Evolutionary conservation across 2,113 vertebrate genomes (phyloP), one percentile per base, ranked within the genome.

Genomic region (Takifugu flavidus): DNA sequence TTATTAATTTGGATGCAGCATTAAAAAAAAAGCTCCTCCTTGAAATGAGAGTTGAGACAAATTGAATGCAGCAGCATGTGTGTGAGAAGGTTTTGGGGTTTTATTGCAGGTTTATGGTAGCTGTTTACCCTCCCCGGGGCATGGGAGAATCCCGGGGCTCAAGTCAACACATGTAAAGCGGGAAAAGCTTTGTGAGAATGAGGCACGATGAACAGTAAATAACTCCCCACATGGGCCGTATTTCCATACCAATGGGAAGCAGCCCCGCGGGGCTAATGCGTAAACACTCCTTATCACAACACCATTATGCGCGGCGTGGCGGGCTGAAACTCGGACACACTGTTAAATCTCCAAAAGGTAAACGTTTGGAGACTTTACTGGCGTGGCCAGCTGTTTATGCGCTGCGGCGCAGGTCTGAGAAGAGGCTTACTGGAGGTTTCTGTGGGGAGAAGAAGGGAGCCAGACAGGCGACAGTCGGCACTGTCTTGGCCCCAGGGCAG

Each of bases 391-490:
- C 47, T 70, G 70, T 73, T 74, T 66, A 49, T 49, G 67, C 61
- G 63, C 58, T 29, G 50, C 28, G 69, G 57, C 70, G 51, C 49
- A 1, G 55, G 68, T 60, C 70, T 27, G 49, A 68, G 80, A 52
- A 60, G 70, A 72, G 83, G 74, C 72, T 85, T 53, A 62, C 62
- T 72, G 79, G 82, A 85, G 82, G 85, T 86, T 87, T 85, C 62
- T 84, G 86, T 42, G 86, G 83, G 82, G 75, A 80, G 79, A 42
- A 72, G 63, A 62, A 56, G 68, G 79, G 76, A 89, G 87, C 80
- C 87, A 87, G 86, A 87, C 86, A 82, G 87, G 87, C 84, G 87
- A 83, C 85, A 87, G 72, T 72, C 75, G 57, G 76, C 59, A 62
- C 70, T 53, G 79, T 67, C 55, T 81, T 77, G 82, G 79, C 87